A percentile compares a stretch with the other conserved stretches of the same genome.
These are phyloP conservation scores for Cerastoderma edule DNA, from an alignment of 2,888 invertebrate genomes.

Conservation along the genomic window DNA sequence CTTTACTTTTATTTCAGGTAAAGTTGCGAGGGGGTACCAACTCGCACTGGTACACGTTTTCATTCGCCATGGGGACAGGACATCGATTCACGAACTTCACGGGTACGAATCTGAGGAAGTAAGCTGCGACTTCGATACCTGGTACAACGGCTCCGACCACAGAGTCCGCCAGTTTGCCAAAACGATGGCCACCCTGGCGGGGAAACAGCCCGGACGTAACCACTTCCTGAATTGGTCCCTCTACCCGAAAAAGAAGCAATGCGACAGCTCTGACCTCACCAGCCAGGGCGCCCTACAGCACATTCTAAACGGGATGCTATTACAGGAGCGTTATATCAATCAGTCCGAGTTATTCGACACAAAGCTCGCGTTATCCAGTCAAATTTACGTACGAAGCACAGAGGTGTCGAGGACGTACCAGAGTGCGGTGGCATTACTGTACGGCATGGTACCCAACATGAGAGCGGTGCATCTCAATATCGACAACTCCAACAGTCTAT, in stretches of 20 bases:
- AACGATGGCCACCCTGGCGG: constrained; percentile 47
- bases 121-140: constrained; percentile 87
- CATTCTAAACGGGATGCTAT: constrained; percentile 89
- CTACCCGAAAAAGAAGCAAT: constrained; percentile 83
- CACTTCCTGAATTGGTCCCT: constrained; percentile 72
- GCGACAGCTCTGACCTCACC: constrained; percentile 94
- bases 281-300: constrained; percentile 92
- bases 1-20: constrained; percentile 62
- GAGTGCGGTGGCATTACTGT: constrained; percentile 92
- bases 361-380: constrained; percentile 78
- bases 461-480: constrained; percentile 88
- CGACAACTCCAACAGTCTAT: constrained; percentile 53
- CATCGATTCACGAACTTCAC: constrained; percentile 92
- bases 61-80: constrained; percentile 95
- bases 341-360: constrained; percentile 76
- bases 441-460: constrained; percentile 89
- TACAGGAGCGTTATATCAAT: constrained; percentile 84
- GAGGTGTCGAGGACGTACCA: constrained; percentile 95
- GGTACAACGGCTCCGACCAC: constrained; percentile 41
- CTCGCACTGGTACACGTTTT: constrained; percentile 83
- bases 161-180: constrained; percentile 23
- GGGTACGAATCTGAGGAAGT: constrained; percentile 88
- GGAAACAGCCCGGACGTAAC: constrained; percentile 84
- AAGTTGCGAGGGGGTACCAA: constrained; percentile 55
- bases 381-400: constrained; percentile 89